Conservation (phyloP, 2,113 vertebrate genomes). For the Bostrychus sinensis region DNA sequence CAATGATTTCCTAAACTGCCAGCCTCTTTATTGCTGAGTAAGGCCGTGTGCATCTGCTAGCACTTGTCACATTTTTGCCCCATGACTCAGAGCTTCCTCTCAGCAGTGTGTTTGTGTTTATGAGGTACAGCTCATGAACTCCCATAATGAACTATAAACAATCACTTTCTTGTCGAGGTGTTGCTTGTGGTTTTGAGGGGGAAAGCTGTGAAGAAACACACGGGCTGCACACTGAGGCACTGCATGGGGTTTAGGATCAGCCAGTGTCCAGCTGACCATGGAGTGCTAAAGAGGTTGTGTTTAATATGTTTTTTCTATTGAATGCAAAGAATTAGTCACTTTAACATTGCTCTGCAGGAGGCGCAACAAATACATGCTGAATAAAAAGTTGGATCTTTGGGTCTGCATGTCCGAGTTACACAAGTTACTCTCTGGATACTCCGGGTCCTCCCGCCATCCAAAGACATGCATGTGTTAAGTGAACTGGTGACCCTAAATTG, state of each 20-base stretch:
- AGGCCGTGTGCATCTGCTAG: conserved; percentile 33
- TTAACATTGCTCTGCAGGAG: too few species aligned
- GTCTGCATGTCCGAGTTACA: too few species aligned
- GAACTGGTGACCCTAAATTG: too few species aligned
- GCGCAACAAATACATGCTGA: too few species aligned
- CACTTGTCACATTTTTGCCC: conserved; percentile 61
- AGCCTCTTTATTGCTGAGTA: conserved; percentile 19
- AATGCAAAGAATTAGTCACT: too few species aligned
- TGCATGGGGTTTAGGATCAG: conserved; percentile 27
- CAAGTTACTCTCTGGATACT: too few species aligned
- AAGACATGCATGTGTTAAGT: too few species aligned
- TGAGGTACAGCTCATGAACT: conserved; percentile 77
- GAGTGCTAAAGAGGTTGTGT: conserved; percentile 9
- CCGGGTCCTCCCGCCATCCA: too few species aligned
- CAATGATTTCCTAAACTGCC: not conserved
- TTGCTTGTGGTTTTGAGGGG: conserved; percentile 70
- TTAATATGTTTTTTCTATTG: too few species aligned
- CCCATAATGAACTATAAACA: conserved; percentile 78
- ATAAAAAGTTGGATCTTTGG: too few species aligned
- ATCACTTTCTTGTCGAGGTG: conserved; percentile 76
- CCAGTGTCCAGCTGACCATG: conserved; percentile 24
- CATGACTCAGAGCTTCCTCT: conserved; percentile 75
- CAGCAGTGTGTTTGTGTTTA: conserved; percentile 75
- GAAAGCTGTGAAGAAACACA: conserved; percentile 44
- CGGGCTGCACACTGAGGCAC: conserved; percentile 23